These are phyloP conservation scores for Eudemis profundana DNA, from an alignment of 2,888 invertebrate genomes.

Conservation along the genomic window DNA sequence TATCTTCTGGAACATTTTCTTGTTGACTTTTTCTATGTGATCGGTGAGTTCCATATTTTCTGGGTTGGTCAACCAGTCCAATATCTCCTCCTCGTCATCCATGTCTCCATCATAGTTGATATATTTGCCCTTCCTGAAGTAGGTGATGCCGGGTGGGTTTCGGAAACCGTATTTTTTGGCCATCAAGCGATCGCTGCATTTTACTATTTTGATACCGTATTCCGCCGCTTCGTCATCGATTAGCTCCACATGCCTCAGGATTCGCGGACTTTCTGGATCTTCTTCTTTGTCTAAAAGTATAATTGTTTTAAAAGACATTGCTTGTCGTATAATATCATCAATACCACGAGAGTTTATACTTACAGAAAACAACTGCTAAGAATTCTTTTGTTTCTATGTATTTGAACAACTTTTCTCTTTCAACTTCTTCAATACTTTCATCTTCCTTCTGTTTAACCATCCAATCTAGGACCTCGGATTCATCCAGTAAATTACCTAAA, in stretches of 20 bases:
- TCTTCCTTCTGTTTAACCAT: constrained; percentile 96
- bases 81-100: constrained; percentile 94
- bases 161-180: constrained; percentile 96
- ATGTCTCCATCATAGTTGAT: constrained; percentile 97
- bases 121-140: constrained; percentile 94
- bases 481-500: constrained; percentile 87
- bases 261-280: constrained; percentile 91
- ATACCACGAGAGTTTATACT: constrained; percentile 75
- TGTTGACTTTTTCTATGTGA: constrained; percentile 95
- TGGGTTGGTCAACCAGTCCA: constrained; percentile 97
- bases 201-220: constrained; percentile 95
- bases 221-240: constrained; percentile 97
- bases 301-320: not conserved
- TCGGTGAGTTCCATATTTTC: constrained; percentile 97
- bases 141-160: constrained; percentile 95
- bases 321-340: not conserved
- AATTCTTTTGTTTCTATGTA: constrained; percentile 96
- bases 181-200: constrained; percentile 95
- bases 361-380: constrained; percentile 96
- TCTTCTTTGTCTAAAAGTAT: constrained; percentile 89
- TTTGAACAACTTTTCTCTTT: constrained; percentile 91
- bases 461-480: constrained; percentile 94
- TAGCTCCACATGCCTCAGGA: constrained; percentile 93
- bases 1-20: constrained; percentile 97
- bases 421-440: constrained; percentile 95